Conservation (phyloP, 2,113 vertebrate genomes). For the Hypanus sabinus region DNA sequence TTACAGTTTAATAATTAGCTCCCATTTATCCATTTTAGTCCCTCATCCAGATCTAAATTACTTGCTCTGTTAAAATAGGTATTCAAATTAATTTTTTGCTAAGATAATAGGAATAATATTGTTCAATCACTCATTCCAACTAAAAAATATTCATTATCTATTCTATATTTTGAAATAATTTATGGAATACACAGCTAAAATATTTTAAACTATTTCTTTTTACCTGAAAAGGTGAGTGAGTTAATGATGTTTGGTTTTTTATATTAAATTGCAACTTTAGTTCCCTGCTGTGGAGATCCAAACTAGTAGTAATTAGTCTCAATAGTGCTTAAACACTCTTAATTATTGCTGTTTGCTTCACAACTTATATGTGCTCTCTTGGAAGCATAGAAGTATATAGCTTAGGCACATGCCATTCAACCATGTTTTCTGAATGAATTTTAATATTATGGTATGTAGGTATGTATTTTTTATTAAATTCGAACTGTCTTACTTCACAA, state of each 20-base stretch:
- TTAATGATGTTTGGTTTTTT: not conserved
- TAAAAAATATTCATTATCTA: not conserved
- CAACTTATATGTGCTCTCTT: not conserved
- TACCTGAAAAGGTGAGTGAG: not conserved
- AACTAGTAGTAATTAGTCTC: not conserved
- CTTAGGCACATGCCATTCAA: too few species aligned
- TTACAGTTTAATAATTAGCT: not conserved
- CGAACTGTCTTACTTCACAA: not conserved
- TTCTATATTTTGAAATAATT: constrained; percentile 12
- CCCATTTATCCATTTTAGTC: not conserved
- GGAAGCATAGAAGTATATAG: too few species aligned
- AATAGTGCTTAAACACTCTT: not conserved
- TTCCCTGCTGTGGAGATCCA: not conserved
- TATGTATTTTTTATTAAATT: not conserved
- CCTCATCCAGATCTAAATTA: too few species aligned
- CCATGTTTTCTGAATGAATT: not conserved
- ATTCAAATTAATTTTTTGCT: not conserved
- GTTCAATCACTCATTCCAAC: not conserved
- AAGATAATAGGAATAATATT: not conserved
- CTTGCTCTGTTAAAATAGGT: not conserved
- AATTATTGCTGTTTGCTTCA: not conserved
- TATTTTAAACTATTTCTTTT: not conserved
- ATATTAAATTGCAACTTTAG: not conserved
- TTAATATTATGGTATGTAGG: not conserved
- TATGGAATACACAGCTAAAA: not conserved